A percentile compares a stretch with the other conserved stretches of the same genome.
Conservation (phyloP, 2,113 vertebrate genomes). For the Sapayoa aenigma region DNA sequence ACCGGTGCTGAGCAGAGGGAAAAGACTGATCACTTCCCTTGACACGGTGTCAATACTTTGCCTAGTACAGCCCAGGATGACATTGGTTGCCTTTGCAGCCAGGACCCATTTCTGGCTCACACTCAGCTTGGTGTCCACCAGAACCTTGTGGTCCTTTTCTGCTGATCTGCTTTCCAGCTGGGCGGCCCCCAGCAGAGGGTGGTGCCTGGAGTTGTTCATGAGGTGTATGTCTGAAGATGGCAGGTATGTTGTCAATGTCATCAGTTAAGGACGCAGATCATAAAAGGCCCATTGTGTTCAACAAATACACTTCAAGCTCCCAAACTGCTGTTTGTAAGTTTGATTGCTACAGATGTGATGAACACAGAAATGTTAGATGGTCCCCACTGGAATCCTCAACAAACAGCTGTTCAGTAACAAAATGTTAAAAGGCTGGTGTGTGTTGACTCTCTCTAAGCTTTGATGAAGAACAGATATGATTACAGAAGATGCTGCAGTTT, state of each 20-base stretch:
- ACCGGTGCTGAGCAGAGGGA: background rate
- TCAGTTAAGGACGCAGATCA: background rate
- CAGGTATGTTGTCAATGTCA: background rate
- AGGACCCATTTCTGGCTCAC: background rate
- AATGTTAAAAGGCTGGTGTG: background rate
- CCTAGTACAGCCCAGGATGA: background rate
- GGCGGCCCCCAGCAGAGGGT: background rate
- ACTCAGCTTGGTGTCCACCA: background rate
- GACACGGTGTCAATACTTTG: background rate
- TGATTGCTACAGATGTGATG: background rate
- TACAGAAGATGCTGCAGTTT: slow-evolving; percentile 23
- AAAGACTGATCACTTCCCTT: background rate
- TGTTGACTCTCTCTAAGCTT: background rate
- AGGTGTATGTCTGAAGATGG: background rate
- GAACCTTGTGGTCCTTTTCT: background rate
- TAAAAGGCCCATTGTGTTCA: background rate
- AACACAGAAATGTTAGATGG: background rate
- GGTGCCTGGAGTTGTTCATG: background rate
- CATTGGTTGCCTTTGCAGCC: background rate
- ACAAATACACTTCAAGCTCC: background rate
- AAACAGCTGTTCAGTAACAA: background rate
- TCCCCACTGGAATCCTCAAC: background rate
- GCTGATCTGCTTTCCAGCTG: background rate
- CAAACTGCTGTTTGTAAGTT: background rate
- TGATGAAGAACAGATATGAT: slow-evolving; percentile 29